Base-by-base conservation (phyloP, 2,888 invertebrate genomes). In the Andrena minutula region DNA sequence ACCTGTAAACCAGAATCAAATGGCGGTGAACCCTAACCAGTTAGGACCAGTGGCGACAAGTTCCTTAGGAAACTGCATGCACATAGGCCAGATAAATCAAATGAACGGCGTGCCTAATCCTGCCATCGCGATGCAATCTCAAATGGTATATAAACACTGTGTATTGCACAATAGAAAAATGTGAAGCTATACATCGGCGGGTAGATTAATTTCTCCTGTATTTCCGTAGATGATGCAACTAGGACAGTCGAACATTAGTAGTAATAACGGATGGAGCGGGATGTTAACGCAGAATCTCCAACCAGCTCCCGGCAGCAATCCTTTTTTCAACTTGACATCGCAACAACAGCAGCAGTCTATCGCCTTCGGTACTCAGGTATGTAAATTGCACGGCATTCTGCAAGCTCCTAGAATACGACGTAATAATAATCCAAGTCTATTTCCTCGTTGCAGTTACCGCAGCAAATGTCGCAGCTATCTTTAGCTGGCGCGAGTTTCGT, bases 391-490 rank as follows among this genome's bases (percentile, higher is more conserved):
- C 12, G 23, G 49, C n/a, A 58, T 58, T 58, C 12, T 26, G 32
- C 10, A 16, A 41, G 10, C 1, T 30, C 49, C 3, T 32, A 30
- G 53, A 30, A 12, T 23, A 53, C 23, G 2, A 53, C 23, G 2
- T 16, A 16, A 7, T 26, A 53, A 75, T 30, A 61, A 69, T 56
- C 32, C 32, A 6, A 1, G 8, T 41, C n/a, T 51, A 26, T 30
- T 32, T 32, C 70, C 2, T 51, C 56, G 10, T 89, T 90, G 35
- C 83, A 94, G 93, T 86, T 95, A 82, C 94, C 94, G 58, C 95
- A 95, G 89, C 95, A 95, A 90, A 95, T 95, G 93, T 93, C 94
- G 23, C 95, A 94, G 90, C 92, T 95, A 90, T 94, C 94, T 69
- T 88, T 95, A 78, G 89, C 92, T 58, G 92, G 91, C 71, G 86